These are phyloP conservation scores for Gallinago stenura DNA, from an alignment of 2,797 vertebrate genomes.

Conservation along the genomic window DNA sequence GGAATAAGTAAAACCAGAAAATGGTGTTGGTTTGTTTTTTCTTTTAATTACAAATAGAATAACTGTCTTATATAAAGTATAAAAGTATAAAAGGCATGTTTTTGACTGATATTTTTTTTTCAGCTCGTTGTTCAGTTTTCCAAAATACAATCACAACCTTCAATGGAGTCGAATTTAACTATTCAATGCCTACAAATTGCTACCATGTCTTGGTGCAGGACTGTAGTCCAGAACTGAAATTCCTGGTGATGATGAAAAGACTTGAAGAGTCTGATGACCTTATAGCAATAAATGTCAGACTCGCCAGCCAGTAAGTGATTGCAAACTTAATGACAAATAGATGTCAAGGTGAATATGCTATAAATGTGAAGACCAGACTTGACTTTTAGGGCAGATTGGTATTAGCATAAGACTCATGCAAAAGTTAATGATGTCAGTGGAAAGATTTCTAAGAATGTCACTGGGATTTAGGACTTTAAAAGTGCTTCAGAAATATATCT, in stretches of 20 bases:
- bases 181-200: constrained; percentile 81
- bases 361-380: background rate
- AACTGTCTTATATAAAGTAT: background rate
- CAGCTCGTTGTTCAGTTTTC: constrained; percentile 69
- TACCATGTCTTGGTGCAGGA: constrained; percentile 86
- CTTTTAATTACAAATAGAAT: background rate
- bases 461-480: background rate
- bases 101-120: background rate
- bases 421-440: background rate
- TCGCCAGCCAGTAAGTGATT: constrained; percentile 81
- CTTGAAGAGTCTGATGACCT: constrained; percentile 59
- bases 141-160: constrained; percentile 73
- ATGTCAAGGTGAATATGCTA: background rate
- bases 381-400: background rate
- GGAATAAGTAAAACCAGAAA: background rate
- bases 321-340: background rate
- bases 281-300: constrained; percentile 78
- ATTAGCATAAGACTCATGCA: background rate
- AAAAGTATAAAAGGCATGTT: background rate
- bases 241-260: constrained; percentile 83
- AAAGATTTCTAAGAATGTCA: background rate
- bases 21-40: background rate
- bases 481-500: background rate
- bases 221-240: constrained; percentile 84
- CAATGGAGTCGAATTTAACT: constrained; percentile 74